These are phyloP conservation scores for Hydropsyche betteni DNA, from an alignment of 2,888 invertebrate species.

Conservation along the genomic window DNA sequence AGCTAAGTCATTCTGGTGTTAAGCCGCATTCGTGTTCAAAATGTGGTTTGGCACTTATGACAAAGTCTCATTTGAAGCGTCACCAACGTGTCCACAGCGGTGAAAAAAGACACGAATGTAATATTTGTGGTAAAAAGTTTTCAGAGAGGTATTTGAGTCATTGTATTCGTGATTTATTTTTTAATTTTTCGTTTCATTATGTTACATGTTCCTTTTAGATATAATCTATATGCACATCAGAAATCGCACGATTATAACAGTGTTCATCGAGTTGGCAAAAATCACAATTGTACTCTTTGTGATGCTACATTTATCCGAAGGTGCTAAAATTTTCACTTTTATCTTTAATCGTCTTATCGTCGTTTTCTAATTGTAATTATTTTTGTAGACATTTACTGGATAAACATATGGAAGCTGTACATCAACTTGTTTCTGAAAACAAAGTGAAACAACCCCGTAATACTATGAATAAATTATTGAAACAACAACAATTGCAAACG, in stretches of 20 bases:
- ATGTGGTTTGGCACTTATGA: constrained; percentile 71
- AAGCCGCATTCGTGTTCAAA: constrained; percentile 69
- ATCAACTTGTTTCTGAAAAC: constrained; percentile 63
- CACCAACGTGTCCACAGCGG: constrained; percentile 74
- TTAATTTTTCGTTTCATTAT: constrained; percentile 39
- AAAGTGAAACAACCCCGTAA: constrained; percentile 64
- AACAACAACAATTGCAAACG: constrained; percentile 57
- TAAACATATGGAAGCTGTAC: constrained; percentile 60
- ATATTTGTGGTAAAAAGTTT: constrained; percentile 68
- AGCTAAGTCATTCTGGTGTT: constrained; percentile 70
- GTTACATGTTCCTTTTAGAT: constrained; percentile 53
- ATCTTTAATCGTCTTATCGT: neutral
- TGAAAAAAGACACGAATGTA: constrained; percentile 69
- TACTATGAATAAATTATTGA: constrained; percentile 66
- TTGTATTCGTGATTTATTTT: constrained; percentile 64
- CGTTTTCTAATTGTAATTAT: neutral
- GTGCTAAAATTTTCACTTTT: constrained; percentile 36
- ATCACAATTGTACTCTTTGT: constrained; percentile 61
- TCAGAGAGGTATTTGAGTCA: constrained; percentile 64
- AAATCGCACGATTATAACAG: constrained; percentile 59
- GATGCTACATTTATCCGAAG: constrained; percentile 61
- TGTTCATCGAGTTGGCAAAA: constrained; percentile 51
- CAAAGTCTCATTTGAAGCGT: constrained; percentile 73
- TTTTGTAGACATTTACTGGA: constrained; percentile 60
- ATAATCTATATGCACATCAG: constrained; percentile 64